A percentile compares a stretch with the other conserved stretches of the same genome.
Conservation (phyloP, 2,113 vertebrate genomes). For the Microcebus ravelobensis region DNA sequence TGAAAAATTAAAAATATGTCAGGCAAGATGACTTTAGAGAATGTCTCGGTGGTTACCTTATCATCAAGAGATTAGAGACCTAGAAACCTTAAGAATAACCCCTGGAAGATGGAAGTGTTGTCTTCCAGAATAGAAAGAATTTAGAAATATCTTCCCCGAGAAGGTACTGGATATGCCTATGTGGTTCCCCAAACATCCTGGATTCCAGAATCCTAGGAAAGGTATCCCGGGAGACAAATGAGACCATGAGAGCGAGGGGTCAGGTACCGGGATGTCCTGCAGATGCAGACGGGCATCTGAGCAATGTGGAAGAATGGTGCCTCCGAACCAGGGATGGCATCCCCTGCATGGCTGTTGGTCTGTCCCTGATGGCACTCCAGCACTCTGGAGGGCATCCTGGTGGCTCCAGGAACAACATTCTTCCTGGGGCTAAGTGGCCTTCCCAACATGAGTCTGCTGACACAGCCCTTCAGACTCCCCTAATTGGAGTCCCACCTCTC, state of each 20-base stretch:
- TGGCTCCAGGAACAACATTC: accelerated
- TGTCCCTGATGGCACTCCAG: not conserved
- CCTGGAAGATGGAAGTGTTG: not conserved
- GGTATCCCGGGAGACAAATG: not conserved
- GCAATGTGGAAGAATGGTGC: too few relatives aligned
- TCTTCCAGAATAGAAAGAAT: not conserved
- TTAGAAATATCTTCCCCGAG: not conserved
- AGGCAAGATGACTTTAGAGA: not conserved
- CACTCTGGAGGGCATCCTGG: not conserved
- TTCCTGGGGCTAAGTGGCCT: accelerated
- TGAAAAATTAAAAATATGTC: not conserved
- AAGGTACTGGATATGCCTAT: not conserved
- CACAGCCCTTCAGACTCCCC: too few relatives aligned
- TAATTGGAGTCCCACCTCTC: accelerated
- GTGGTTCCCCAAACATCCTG: not conserved
- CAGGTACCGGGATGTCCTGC: too few relatives aligned
- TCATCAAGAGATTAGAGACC: not conserved
- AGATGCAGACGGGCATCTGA: not conserved
- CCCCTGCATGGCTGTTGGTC: too few relatives aligned
- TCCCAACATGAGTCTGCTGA: accelerated
- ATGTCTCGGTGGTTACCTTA: not conserved
- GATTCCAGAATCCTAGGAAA: not conserved
- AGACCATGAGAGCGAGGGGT: not conserved
- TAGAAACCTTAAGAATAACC: not conserved
- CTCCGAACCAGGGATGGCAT: accelerated